Evolutionary conservation across 2,797 vertebrate genomes (phyloP).

Genomic region (Mustela erminea): DNA sequence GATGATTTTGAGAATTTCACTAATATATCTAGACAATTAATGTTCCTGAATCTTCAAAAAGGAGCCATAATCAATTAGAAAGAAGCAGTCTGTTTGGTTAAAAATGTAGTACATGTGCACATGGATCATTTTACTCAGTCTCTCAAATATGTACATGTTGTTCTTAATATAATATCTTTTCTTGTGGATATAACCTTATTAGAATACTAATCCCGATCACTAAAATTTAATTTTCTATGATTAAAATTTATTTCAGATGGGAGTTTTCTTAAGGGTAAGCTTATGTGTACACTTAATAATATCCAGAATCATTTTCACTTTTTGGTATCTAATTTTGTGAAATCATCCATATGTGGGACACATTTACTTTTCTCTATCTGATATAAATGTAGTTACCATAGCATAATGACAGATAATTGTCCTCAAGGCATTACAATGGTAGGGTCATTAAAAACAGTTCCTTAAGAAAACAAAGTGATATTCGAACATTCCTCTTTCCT

Average conservation of each 20-base stretch:
- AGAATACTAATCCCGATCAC: not conserved
- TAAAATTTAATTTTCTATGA: constrained; percentile 44
- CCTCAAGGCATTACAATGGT: not conserved
- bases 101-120: not conserved
- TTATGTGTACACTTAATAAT: constrained; percentile 28
- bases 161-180: constrained; percentile 48
- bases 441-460: not conserved
- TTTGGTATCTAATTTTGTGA: constrained; percentile 22
- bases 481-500: not conserved
- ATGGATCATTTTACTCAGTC: not conserved
- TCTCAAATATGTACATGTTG: not conserved
- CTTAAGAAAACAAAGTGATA: not conserved
- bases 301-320: constrained; percentile 12
- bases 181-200: not conserved
- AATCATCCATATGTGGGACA: not conserved
- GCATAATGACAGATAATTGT: not conserved
- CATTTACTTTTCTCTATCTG: not conserved
- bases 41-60: not conserved
- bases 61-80: not conserved
- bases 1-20: not conserved
- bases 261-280: not conserved
- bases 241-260: constrained; percentile 52
- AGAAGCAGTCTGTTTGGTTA: not conserved
- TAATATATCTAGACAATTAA: not conserved
- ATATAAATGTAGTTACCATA: not conserved